Base-by-base conservation (phyloP, 2,113 vertebrate species). In the Microcebus murinus region DNA sequence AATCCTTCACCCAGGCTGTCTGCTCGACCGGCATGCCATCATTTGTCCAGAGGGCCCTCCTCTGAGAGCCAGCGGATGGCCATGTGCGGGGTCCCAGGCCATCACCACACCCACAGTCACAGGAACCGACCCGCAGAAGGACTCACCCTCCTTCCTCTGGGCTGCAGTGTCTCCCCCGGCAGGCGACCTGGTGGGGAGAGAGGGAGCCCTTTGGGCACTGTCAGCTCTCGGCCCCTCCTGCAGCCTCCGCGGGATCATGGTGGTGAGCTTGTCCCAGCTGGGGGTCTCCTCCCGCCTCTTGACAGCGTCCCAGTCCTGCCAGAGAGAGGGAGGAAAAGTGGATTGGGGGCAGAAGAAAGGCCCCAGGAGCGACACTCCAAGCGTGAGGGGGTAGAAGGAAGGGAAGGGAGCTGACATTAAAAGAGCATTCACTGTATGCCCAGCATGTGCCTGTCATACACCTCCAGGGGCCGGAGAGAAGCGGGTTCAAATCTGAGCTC, bases 251-350 rank as follows among this genome's bases (percentile, higher is more conserved):
- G 95, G 98, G 97, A 98, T 98, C 96, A 97, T 98, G 68, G 4
- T 3, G 31, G 97, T 73, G 90, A 29, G 21, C 94, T 95, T 86
- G 90, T 98, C 98, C 0, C 71, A 29, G 90, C 87, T 82, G 96
- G 97, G 86, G 92, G 88, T 97, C 89, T 71, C 97, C 85, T 96
- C 95, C 96, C 42, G 96, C 91, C 97, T 50, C 52, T 95, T 50
- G 34, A 91, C 97, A 93, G 97, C 94, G 95, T 98, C 98, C 98
- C 97, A 36, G 1, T 98, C 98, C 98, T 98, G 97, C 77, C 92
- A 91, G 77, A 89, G 23, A 92, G 97, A 61, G 63, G 59, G 71
- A 86, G 63, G 81, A 81, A 31, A 42, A 21, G 50, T 0, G 2
- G 74, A 29, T 20, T 52, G 36, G 73, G 7, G 0, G 45, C 23